Percentiles rank a stretch among this genome's conserved stretches.
These are phyloP conservation scores for Nymphalis c-album DNA, from an alignment of 2,888 invertebrate species.

Conservation along the genomic window DNA sequence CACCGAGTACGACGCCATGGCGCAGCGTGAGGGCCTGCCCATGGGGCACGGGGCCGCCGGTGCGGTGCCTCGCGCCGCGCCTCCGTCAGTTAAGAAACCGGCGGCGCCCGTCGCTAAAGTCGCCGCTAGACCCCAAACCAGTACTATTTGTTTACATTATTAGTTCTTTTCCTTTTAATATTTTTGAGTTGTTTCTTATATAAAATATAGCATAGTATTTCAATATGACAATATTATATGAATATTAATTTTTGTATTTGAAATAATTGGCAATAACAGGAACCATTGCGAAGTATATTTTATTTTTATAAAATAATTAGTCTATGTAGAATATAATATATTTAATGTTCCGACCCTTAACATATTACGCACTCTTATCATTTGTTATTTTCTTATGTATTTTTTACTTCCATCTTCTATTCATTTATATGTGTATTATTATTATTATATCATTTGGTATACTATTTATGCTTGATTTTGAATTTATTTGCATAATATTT, in stretches of 20 bases:
- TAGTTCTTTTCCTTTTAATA: constrained; percentile 35
- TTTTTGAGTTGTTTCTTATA: too few relatives aligned
- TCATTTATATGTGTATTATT: constrained; percentile 4
- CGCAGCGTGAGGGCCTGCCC: constrained; percentile 91
- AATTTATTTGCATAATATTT: neutral
- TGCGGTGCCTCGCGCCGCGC: constrained; percentile 77
- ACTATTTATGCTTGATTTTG: neutral
- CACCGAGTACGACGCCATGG: constrained; percentile 94
- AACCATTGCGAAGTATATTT: constrained; percentile 18
- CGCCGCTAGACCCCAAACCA: constrained; percentile 84
- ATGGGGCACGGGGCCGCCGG: constrained; percentile 89
- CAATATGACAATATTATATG: constrained; percentile 18
- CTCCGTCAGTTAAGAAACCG: constrained; percentile 68
- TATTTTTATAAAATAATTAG: neutral
- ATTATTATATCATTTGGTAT: neutral
- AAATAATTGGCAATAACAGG: constrained; percentile 7
- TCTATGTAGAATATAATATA: constrained; percentile 9
- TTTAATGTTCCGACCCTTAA: constrained; percentile 24
- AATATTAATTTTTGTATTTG: constrained; percentile 18
- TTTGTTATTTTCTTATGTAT: neutral
- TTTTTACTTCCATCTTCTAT: neutral
- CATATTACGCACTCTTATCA: constrained; percentile 1
- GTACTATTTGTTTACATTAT: constrained; percentile 69
- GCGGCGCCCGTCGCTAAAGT: constrained; percentile 80
- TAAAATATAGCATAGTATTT: too few relatives aligned